Evolutionary conservation across 2,113 vertebrate genomes (phyloP).

Genomic region (Entelurus aequoreus): DNA sequence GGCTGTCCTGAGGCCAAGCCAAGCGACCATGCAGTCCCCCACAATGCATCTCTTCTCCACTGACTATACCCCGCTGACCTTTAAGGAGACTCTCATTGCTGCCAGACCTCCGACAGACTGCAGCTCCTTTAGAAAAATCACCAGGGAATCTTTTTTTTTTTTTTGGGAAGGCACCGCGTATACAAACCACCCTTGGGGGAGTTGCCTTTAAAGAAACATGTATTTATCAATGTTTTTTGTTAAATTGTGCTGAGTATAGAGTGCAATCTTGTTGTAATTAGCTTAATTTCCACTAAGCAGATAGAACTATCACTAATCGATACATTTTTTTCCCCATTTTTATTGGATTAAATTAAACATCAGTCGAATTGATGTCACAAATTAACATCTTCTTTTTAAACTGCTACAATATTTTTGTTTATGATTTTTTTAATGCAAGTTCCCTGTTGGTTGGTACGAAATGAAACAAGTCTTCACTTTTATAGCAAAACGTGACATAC

Average conservation of each 20-base stretch:
- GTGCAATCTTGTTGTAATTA: no score
- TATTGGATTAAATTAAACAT: background rate
- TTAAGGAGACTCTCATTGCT: conserved; percentile 35
- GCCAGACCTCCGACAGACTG: conserved; percentile 41
- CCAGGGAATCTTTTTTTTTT: background rate
- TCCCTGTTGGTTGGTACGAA: no score
- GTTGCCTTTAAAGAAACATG: background rate
- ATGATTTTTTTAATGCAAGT: no score
- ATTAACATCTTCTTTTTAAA: background rate
- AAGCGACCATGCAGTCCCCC: conserved; percentile 24
- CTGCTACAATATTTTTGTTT: background rate
- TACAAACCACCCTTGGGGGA: background rate
- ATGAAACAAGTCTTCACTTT: no score
- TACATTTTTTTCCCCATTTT: background rate
- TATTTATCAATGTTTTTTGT: background rate
- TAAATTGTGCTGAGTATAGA: background rate
- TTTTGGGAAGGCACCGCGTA: background rate
- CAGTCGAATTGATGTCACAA: background rate
- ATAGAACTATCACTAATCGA: no score
- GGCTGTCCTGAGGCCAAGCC: conserved; percentile 48
- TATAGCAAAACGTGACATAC: no score
- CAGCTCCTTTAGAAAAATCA: conserved; percentile 31
- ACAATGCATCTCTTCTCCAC: conserved; percentile 18
- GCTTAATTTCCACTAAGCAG: no score
- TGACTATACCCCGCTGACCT: conserved; percentile 47